Evolutionary conservation across 2,888 invertebrate genomes (phyloP).

Genomic region (Hyppa rectilinea): DNA sequence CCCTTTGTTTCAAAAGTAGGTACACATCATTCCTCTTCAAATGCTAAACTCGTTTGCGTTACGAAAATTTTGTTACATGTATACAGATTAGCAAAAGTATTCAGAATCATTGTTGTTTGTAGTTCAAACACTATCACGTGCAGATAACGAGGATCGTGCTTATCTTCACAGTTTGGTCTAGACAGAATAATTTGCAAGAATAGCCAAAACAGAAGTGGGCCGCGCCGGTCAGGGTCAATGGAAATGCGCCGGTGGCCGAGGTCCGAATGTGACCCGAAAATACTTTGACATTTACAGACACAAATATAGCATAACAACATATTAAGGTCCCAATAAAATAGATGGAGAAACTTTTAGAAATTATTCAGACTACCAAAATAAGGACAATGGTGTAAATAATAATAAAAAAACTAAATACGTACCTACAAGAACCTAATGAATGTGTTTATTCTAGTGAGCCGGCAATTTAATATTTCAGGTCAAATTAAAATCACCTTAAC

Average conservation of each 20-base stretch:
- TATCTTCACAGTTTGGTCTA: conserved; percentile 64
- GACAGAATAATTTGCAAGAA: conserved; percentile 59
- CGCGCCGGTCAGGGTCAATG: conserved; percentile 67
- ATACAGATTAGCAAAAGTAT: conserved; percentile 39
- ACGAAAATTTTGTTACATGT: conserved; percentile 44
- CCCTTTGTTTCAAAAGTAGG: conserved; percentile 49
- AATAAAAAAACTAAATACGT: too few relatives aligned
- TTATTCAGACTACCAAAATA: too few relatives aligned
- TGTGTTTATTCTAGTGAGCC: too few relatives aligned
- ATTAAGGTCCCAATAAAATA: too few relatives aligned
- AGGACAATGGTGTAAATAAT: too few relatives aligned
- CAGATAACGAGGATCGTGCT: conserved; percentile 58
- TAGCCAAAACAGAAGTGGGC: conserved; percentile 62
- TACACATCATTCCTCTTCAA: conserved; percentile 42
- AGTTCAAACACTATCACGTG: conserved; percentile 54
- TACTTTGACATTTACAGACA: conserved; percentile 27
- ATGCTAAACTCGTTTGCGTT: conserved; percentile 41
- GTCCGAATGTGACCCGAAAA: conserved; percentile 49
- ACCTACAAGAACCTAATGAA: too few relatives aligned
- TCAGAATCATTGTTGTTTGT: conserved; percentile 43
- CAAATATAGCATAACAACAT: conserved; percentile 12
- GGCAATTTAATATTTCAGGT: too few relatives aligned
- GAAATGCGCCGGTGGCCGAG: conserved; percentile 46
- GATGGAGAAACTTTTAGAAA: too few relatives aligned
- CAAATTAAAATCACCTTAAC: too few relatives aligned